Evolutionary conservation across 2,113 vertebrate species (phyloP), one percentile per base, ranked within the genome.

Genomic region (Pituophis catenifer): DNA sequence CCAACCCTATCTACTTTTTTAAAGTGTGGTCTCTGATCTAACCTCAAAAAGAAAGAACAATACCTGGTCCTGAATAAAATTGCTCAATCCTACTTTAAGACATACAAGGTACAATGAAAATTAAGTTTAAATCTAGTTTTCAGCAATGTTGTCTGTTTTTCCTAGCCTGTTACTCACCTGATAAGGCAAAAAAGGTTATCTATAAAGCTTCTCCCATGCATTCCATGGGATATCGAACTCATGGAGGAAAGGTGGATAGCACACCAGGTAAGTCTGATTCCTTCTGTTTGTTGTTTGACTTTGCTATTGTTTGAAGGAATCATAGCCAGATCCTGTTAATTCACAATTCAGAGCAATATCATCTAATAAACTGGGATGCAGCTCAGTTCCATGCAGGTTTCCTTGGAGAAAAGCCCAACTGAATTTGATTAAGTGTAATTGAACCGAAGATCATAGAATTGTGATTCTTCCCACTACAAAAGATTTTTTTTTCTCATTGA

Each of bases 161-260:
- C 90, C 12, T 93, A 97, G 97, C 95, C 1, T 94, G 94, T 89
- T 97, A 96, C 90, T 97, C 94, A 59, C 96, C 96, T 5, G 96
- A 97, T 93, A 97, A 92, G 75, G 95, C 96, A 8, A 92, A 90
- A 53, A 97, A 92, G 88, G 57, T 95, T 0, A 92, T 97, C 48
- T 97, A 95, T 3, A 94, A 95, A 92, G 94, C 90, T 0, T 93
- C 96, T 0, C 96, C 96, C n/a, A 94, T 94, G 9, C 96, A 97
- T 88, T 96, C 95, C 70, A 95, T 96, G 24, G 95, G 96, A 2
- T 96, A 95, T 48, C 90, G 96, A 48, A 96, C 95, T 53, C 93
- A 91, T 92, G 93, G 95, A 13, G 94, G 95, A 92, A 95, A 90
- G 12, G 92, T 95, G 48, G 97, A 98, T 81, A 95, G 86, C 86